Conservation (phyloP, 2,797 vertebrate genomes). For the Orestias chungarensis region DNA sequence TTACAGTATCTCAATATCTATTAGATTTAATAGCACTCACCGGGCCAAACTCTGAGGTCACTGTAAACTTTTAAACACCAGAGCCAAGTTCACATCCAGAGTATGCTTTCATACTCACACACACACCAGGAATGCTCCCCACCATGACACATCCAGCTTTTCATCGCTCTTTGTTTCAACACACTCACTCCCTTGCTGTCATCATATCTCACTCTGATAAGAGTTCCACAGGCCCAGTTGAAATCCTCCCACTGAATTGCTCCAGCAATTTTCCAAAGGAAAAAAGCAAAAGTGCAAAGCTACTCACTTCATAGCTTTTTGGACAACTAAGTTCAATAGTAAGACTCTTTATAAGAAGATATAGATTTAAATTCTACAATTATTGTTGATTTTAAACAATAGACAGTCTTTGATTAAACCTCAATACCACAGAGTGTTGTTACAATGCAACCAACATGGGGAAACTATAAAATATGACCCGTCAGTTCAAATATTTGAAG, state of each 20-base stretch:
- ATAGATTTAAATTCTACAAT: too few relatives aligned
- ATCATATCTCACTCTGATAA: conserved; percentile 48
- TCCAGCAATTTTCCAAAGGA: conserved; percentile 13
- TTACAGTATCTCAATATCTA: conserved; percentile 54
- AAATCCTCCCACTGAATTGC: conserved; percentile 49
- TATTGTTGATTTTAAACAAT: too few relatives aligned
- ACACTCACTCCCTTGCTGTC: conserved; percentile 37
- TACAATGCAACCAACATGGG: too few relatives aligned
- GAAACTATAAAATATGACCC: not conserved
- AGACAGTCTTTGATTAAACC: too few relatives aligned
- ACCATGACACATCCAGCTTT: conserved; percentile 25
- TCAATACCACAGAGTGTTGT: too few relatives aligned
- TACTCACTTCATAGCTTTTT: too few relatives aligned
- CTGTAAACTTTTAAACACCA: conserved; percentile 52
- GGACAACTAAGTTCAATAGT: too few relatives aligned
- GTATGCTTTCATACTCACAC: not conserved
- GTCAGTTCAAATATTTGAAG: not conserved
- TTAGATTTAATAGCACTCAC: conserved; percentile 58
- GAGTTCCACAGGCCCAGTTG: conserved; percentile 20
- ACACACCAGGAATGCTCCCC: conserved; percentile 7
- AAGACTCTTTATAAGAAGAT: too few relatives aligned
- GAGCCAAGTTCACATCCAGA: conserved; percentile 21
- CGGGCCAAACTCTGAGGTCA: conserved; percentile 61
- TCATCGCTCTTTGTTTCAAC: conserved; percentile 40
- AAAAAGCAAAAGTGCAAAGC: too few relatives aligned